Evolutionary conservation across 2,888 invertebrate species (phyloP).

Genomic region (Dorcus hopei): DNA sequence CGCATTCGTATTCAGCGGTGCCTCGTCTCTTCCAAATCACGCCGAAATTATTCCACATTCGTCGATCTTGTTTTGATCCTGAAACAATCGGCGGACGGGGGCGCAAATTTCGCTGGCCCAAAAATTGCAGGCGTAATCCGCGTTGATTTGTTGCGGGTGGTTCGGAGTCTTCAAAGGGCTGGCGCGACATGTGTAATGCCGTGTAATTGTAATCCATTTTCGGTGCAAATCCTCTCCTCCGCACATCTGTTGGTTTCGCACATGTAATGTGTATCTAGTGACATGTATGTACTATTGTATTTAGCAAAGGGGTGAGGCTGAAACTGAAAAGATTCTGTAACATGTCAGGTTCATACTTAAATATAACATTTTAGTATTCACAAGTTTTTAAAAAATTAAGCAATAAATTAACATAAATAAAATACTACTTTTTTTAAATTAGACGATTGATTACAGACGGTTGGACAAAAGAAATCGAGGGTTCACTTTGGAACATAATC

Average conservation of each 20-base stretch:
- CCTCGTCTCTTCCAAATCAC: background rate
- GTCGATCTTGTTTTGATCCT: background rate
- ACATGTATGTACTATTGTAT: background rate
- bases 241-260: constrained; percentile 33
- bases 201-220: constrained; percentile 49
- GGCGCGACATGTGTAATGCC: constrained; percentile 45
- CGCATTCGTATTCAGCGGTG: constrained; percentile 35
- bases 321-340: too few relatives aligned
- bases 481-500: too few relatives aligned
- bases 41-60: background rate
- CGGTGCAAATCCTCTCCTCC: constrained; percentile 45
- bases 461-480: too few relatives aligned
- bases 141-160: background rate
- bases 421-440: too few relatives aligned
- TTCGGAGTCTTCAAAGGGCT: background rate
- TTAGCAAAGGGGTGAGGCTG: too few relatives aligned
- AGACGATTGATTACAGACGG: too few relatives aligned
- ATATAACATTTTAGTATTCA: too few relatives aligned
- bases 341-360: too few relatives aligned
- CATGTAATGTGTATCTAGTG: constrained; percentile 1
- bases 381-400: too few relatives aligned
- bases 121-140: background rate
- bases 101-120: background rate
- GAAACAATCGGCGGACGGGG: too few relatives aligned
- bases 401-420: too few relatives aligned